Conservation (phyloP, 1,140 invertebrate genomes). For the Drosophila rhopaloa region DNA sequence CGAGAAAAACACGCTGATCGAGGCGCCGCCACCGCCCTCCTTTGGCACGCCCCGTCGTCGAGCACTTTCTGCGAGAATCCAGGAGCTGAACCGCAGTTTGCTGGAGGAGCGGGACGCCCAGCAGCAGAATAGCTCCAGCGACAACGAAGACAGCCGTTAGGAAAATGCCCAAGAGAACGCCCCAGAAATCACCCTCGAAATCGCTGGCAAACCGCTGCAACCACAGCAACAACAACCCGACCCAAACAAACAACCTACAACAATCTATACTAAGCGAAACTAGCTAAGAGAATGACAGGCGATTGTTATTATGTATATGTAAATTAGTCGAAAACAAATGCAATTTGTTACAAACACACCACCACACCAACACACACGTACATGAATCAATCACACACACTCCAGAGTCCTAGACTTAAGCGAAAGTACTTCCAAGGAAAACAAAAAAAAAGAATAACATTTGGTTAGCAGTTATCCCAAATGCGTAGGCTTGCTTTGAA, state of each 20-base stretch:
- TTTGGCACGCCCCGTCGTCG: conserved; percentile 80
- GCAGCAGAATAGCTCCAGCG: conserved; percentile 82
- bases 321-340: conserved; percentile 67
- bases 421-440: conserved; percentile 55
- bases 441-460: conserved; percentile 12
- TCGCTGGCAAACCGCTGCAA: conserved; percentile 37
- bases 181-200: conserved; percentile 6
- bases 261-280: conserved; percentile 53
- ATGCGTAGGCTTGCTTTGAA: conserved; percentile 36
- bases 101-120: conserved; percentile 79
- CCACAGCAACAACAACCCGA: conserved; percentile 65
- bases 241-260: conserved; percentile 34
- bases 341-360: conserved; percentile 70
- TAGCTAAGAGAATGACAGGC: conserved; percentile 61
- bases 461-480: conserved; percentile 30
- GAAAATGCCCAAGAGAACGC: background rate
- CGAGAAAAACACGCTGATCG: conserved; percentile 83
- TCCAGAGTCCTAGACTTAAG: conserved; percentile 52
- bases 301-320: conserved; percentile 74
- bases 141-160: conserved; percentile 82
- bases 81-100: conserved; percentile 81
- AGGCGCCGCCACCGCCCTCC: conserved; percentile 77
- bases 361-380: conserved; percentile 33
- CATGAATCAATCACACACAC: conserved; percentile 43
- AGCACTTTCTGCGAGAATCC: conserved; percentile 79